Percentiles rank a stretch among this genome's conserved stretches.
Evolutionary conservation across 1,140 invertebrate genomes (phyloP).

Genomic region (Eriosoma lanigerum): DNA sequence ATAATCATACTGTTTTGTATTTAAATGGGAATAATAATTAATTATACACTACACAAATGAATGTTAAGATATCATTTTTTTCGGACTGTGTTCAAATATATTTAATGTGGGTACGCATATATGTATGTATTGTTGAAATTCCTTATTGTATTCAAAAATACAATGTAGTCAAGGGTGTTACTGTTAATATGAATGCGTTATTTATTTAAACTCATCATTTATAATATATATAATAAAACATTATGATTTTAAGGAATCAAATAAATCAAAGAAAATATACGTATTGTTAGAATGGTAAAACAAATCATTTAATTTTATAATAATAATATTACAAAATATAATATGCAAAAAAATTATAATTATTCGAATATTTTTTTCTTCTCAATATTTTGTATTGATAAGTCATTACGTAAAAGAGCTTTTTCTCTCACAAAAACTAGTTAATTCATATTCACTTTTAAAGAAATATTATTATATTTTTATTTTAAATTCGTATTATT

Average conservation of each 20-base stretch:
- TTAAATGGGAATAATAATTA: conserved; percentile 19
- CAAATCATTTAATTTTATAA: too few relatives aligned
- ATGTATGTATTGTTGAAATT: conserved; percentile 6
- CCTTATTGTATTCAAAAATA: background rate
- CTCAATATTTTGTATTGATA: too few relatives aligned
- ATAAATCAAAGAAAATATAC: background rate
- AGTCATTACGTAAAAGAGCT: too few relatives aligned
- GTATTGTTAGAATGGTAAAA: too few relatives aligned
- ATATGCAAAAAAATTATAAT: too few relatives aligned
- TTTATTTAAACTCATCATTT: conserved; percentile 10
- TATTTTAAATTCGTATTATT: too few relatives aligned
- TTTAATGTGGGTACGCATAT: background rate
- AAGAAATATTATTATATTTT: too few relatives aligned
- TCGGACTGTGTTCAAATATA: background rate
- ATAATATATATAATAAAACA: background rate
- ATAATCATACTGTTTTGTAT: background rate
- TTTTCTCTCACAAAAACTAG: too few relatives aligned
- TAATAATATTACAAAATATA: too few relatives aligned
- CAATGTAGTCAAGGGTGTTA: background rate
- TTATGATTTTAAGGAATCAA: background rate
- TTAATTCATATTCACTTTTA: too few relatives aligned
- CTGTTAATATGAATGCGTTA: background rate
- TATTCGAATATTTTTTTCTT: too few relatives aligned
- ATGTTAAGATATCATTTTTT: conserved; percentile 4
- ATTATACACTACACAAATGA: background rate